phyloP scores from a whole-genome alignment of 2,113 vertebrate species.

The Andinoacara biseriatus region DNA sequence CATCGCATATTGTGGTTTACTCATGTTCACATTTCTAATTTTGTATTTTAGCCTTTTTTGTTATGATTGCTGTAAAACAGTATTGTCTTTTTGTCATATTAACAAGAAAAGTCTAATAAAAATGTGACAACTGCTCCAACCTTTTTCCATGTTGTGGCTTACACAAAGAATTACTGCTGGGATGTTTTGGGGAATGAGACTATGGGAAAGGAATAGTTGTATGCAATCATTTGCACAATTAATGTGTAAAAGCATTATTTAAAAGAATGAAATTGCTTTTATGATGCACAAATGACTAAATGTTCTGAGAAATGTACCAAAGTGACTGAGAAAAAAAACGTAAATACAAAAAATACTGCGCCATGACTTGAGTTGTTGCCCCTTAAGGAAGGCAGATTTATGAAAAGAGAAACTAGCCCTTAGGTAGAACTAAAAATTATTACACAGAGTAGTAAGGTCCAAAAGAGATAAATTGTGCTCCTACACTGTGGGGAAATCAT shows the following conservation, averaged over 20 bases:
- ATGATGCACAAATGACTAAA: background rate
- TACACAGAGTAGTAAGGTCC: background rate
- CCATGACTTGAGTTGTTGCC: background rate
- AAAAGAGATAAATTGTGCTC: background rate
- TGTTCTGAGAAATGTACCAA: background rate
- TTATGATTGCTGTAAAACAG: too few relatives aligned
- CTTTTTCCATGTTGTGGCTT: background rate
- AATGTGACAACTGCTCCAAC: background rate
- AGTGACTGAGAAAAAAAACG: background rate
- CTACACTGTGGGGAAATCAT: background rate
- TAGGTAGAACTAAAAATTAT: background rate
- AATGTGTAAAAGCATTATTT: background rate
- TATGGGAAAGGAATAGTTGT: background rate
- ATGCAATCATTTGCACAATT: background rate
- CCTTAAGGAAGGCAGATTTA: conserved; percentile 11
- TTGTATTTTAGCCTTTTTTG: too few relatives aligned
- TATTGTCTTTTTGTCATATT: too few relatives aligned
- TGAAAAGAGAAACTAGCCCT: background rate
- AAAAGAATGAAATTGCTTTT: background rate
- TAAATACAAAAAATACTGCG: background rate
- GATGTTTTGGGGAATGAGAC: background rate
- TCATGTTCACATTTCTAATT: too few relatives aligned
- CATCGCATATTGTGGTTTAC: background rate
- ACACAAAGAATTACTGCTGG: fast-evolving
- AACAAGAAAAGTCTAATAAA: too few relatives aligned